Base-by-base conservation (phyloP, 2,797 vertebrate genomes). In the Helicolenus hilgendorfi region DNA sequence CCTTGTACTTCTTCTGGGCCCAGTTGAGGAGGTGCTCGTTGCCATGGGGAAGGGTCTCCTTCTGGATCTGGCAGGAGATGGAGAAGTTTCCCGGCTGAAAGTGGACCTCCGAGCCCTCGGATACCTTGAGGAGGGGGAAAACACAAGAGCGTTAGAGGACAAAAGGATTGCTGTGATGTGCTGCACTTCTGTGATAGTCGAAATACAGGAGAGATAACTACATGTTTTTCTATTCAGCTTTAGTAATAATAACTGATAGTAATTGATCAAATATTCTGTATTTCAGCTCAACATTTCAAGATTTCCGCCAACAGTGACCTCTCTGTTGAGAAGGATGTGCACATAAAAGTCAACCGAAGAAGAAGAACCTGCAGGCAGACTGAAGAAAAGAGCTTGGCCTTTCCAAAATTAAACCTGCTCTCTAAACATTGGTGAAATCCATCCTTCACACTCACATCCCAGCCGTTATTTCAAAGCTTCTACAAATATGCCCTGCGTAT, bases 11-110 rank as follows among this genome's bases (percentile, higher is more conserved):
- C 89, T 96, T 98, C 92, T 96, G 97, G 80, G 98, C 98, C 98
- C 98, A 99, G 72, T 94, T 96, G 73, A 99, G 96, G 91, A 99
- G 98, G 81, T 97, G 97, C 74, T 98, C 98, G 3, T 99, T 99
- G 94, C 96, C 98, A 69, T 98, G 97, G 64, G 98, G 98, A 87
- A 99, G 97, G 62, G 45, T 86, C 90, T 97, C 98, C 85, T 95
- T 93, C 84, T 96, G 94, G 0, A 95, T 97, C 94, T 97, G 94
- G 83, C 97, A 96, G 77, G 94, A 96, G 87, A 97, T 88, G n/a
- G 98, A 98, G 94, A 98, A 97, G 96, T 98, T 98, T 91, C 96
- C 96, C 20, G 94, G 94, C 86, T 98, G 96, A 91, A 98, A 98
- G 24, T 91, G 94, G 87, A 99, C 98, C 78, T 94, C 85, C 0